A percentile compares a stretch with the other conserved stretches of the same genome.
These are phyloP conservation scores for Zoanthus solanderi DNA, from an alignment of 92 coral and sea anemone genomes.

Conservation along the genomic window DNA sequence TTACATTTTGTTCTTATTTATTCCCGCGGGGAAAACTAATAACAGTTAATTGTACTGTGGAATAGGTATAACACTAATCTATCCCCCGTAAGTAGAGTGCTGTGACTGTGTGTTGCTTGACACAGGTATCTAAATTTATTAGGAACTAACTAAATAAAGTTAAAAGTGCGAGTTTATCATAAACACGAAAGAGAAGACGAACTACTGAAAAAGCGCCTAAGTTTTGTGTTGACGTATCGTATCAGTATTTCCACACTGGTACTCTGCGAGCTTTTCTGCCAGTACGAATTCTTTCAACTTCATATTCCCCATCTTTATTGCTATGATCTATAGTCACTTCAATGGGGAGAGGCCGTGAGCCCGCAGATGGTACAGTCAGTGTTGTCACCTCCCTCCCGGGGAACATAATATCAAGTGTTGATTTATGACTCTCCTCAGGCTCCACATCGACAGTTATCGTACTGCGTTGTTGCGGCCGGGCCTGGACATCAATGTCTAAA, in stretches of 20 bases:
- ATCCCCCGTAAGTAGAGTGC: too few relatives aligned
- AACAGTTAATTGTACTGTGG: too few relatives aligned
- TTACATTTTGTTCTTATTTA: too few relatives aligned
- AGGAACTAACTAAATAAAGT: too few relatives aligned
- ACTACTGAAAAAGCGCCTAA: too few relatives aligned
- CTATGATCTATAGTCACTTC: constrained; percentile 79
- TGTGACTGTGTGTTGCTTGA: too few relatives aligned
- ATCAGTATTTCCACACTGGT: constrained; percentile 80
- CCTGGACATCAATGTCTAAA: constrained; percentile 72
- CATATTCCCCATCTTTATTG: constrained; percentile 77
- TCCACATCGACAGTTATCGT: constrained; percentile 76
- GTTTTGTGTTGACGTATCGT: neutral
- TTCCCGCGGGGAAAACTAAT: too few relatives aligned
- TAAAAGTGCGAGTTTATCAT: too few relatives aligned
- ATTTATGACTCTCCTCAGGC: constrained; percentile 58
- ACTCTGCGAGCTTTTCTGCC: constrained; percentile 66
- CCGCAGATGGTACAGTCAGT: constrained; percentile 56
- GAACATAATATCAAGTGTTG: constrained; percentile 72
- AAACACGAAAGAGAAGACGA: too few relatives aligned
- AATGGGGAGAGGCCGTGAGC: constrained; percentile 74
- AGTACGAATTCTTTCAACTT: constrained; percentile 69
- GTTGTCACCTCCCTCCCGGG: constrained; percentile 57
- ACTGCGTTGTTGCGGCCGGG: constrained; percentile 71
- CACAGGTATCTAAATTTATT: too few relatives aligned
- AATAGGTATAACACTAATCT: too few relatives aligned